Conservation (phyloP, 2,797 vertebrate species). For the Diglossa cyanea region DNA sequence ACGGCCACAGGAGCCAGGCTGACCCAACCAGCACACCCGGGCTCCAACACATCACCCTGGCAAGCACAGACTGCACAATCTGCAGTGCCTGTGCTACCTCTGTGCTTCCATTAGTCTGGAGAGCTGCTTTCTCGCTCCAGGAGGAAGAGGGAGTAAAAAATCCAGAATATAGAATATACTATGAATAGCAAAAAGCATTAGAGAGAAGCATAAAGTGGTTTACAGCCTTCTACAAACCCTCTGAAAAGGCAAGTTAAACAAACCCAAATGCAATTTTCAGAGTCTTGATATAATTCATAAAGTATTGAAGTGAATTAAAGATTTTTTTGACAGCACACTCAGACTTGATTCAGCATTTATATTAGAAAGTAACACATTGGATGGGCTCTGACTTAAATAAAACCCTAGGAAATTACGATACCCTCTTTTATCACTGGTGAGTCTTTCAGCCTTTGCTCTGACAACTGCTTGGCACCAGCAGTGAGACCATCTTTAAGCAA, state of each 20-base stretch:
- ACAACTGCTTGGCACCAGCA: not conserved
- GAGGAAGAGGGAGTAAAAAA: not conserved
- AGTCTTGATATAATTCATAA: not conserved
- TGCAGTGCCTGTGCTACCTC: not conserved
- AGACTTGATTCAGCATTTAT: not conserved
- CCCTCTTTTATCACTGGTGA: not conserved
- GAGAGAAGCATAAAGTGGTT: not conserved
- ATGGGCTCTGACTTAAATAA: not conserved
- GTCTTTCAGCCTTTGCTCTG: not conserved
- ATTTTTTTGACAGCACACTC: not conserved
- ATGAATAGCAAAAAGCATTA: not conserved
- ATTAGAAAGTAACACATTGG: not conserved
- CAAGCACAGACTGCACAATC: fast-evolving
- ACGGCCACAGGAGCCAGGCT: not conserved
- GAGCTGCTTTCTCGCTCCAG: not conserved
- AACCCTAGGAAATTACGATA: not conserved
- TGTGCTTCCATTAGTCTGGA: not conserved
- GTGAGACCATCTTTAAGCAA: not conserved
- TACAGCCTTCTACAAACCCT: not conserved
- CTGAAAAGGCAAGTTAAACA: not conserved
- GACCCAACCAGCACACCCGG: not conserved
- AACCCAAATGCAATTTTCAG: not conserved
- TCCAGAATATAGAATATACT: not conserved
- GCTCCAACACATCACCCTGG: not conserved
- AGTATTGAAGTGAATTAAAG: not conserved